Evolutionary conservation across 2,113 vertebrate species (phyloP), one percentile per base, ranked within the genome.

Genomic region (Scalopus aquaticus): DNA sequence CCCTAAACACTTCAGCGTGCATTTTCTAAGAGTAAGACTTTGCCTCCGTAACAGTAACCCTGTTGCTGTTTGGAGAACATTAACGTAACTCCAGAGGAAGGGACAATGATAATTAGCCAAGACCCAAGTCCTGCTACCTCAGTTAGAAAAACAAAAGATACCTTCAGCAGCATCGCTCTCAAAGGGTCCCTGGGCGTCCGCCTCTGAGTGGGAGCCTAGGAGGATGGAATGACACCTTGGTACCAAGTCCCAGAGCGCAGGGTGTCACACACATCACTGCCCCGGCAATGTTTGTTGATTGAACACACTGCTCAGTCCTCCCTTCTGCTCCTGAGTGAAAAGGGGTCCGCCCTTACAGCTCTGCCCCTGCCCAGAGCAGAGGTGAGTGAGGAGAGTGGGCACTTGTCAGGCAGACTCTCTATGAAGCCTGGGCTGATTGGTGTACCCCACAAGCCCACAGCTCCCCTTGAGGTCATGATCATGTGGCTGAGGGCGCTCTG

Each of bases 301-400:
- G 24, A 58, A 7, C 16, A 2, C 3, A 15, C 54, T 56, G 39
- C 17, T 30, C 15, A 10, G 19, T 20, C 32, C 16, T 8, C 24
- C 28, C 7, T 35, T 15, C 3, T 10, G 39, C 24, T 56, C 26
- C 58, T 5, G 73, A 44, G 62, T 2, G 2, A 5, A 3, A 5
- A 30, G 12, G 42, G 17, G 20, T 9, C 81, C 15, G 9, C 46
- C 65, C 51, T 49, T 13, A 30, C 15, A 1, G 17, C 62, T 30
- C 39, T 3, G 1, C 16, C 44, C 26, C 44, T 11, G 26, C 44
- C 60, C 35, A 2, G 65, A 83, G 46, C 16, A 46, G 39, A 12
- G 28, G 51, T 7, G 0, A 2, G 0, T 2, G 16, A 9, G 15
- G 32, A 69, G 46, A 32, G n/a, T 1, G 0, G 12, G 32, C 74